A percentile compares a stretch with the other conserved stretches of the same genome.
These are phyloP conservation scores for Yponomeuta sedellus DNA, from an alignment of 2,888 invertebrate species.

Conservation along the genomic window DNA sequence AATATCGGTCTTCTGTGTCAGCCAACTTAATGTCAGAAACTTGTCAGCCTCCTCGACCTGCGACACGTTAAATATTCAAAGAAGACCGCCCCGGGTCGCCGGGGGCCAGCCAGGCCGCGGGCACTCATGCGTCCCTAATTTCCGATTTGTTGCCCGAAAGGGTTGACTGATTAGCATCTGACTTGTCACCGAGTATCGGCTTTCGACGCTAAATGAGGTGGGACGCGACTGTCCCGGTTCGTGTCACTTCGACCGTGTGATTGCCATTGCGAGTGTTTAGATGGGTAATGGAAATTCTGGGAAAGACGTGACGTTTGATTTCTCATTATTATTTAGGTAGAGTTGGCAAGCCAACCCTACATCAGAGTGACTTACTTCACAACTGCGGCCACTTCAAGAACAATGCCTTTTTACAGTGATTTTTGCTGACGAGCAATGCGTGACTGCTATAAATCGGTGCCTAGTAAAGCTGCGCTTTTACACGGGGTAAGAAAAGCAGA, in stretches of 20 bases:
- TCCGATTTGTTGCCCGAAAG: slow-evolving; percentile 73
- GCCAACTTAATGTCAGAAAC: background rate
- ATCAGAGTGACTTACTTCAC: too few species aligned
- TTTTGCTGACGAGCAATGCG: too few species aligned
- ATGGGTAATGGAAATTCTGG: background rate
- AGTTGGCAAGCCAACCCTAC: too few species aligned
- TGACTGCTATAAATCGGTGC: too few species aligned
- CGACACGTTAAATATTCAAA: slow-evolving; percentile 69
- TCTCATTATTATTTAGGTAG: slow-evolving; percentile 17
- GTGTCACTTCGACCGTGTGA: slow-evolving; percentile 39
- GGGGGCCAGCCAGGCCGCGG: slow-evolving; percentile 35
- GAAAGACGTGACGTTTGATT: slow-evolving; percentile 23
- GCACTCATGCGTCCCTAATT: slow-evolving; percentile 72
- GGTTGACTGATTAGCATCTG: slow-evolving; percentile 74
- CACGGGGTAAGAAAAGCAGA: background rate
- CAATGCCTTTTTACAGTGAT: too few species aligned
- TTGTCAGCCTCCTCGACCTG: slow-evolving; percentile 31
- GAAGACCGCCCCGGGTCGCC: slow-evolving; percentile 35
- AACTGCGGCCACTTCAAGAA: too few species aligned
- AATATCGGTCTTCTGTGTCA: background rate
- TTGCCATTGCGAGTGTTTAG: slow-evolving; percentile 26
- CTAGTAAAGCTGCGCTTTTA: too few species aligned
- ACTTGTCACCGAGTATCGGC: slow-evolving; percentile 62
- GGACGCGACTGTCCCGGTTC: slow-evolving; percentile 29
- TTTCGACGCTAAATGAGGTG: slow-evolving; percentile 3